Conservation (phyloP, 2,888 invertebrate genomes). For the Calameuta pallipes region DNA sequence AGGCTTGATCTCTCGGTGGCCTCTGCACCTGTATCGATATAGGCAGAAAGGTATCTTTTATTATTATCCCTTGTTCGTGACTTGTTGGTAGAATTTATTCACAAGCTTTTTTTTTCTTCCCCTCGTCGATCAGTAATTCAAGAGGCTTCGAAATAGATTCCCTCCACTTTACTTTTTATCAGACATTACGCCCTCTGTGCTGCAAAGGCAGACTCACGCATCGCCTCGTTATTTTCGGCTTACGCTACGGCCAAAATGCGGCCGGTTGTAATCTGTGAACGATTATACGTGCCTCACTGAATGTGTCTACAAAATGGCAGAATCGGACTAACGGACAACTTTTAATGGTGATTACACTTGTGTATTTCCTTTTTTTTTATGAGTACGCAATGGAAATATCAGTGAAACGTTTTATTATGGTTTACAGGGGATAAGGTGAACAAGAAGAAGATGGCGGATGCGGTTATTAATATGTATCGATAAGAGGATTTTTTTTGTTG, state of each 20-base stretch:
- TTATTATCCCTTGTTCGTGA: neutral
- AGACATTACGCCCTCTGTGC: neutral
- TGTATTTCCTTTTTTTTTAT: neutral
- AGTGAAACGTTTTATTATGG: neutral
- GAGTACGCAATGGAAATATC: neutral
- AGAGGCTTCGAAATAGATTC: neutral
- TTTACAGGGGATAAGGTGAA: neutral
- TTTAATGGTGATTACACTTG: neutral
- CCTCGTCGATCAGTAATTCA: neutral
- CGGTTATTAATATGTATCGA: neutral
- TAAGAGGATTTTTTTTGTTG: neutral
- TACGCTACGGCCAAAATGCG: neutral
- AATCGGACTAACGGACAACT: neutral
- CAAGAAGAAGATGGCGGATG: neutral
- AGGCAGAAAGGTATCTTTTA: neutral
- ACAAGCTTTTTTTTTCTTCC: no score
- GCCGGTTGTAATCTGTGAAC: neutral
- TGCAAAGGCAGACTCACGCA: neutral
- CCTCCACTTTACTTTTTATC: neutral
- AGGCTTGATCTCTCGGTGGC: conserved; percentile 45
- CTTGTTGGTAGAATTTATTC: no score
- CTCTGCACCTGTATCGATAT: conserved; percentile 31
- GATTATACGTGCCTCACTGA: neutral
- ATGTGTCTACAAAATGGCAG: neutral
- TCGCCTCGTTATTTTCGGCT: neutral